Evolutionary conservation across 53 echinoderm and acorn worm genomes (phyloP), one percentile per base, ranked within the genome.

Genomic region (Pentamera pediparva): DNA sequence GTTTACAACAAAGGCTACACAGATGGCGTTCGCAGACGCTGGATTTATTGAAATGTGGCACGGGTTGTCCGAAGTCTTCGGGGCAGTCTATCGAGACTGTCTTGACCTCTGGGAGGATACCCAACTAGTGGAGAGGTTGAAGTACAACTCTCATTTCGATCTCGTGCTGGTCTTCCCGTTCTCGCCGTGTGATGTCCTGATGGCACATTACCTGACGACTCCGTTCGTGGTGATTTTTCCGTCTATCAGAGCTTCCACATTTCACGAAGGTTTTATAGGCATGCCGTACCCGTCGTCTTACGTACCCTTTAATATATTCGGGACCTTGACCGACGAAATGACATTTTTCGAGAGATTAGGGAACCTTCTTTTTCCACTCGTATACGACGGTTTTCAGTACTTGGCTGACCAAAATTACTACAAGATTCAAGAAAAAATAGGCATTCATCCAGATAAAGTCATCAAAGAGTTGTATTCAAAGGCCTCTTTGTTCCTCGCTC

Each of bases 241-340:
- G 0, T 32, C 61, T 4, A 12, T 47, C 10, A 24, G 83, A 30
- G 9, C 39, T 5, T 70, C 70, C 1, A 30, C 37, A 10, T 76
- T 58, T 21, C 70, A 77, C 35, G 83, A 83, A 34, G 83, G 69
- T 6, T 51, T 20, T 35, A 31, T 67, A 15, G 82, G 82, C 5
- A 69, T 82, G 32, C 82, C 82, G 3, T 64, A 41, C 0, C 82
- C 82, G 43, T 19, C 43, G 0, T 75, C 82, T 0, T 82, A 82
- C 49, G 82, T 82, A 15, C 82, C 82, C 18, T 82, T 76, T 19
- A 41, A 62, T 34, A 22, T 58, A 5, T 13, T 43, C 4, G 35
- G 35, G 21, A 4, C 25, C 0, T 29, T 65, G 11, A 67, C 75
- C 6, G 82, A 82, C 59, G 56, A 56, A 10, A 82, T 82, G 76